Conservation (phyloP, 1,140 invertebrate genomes). For the Pogonus chalceus region DNA sequence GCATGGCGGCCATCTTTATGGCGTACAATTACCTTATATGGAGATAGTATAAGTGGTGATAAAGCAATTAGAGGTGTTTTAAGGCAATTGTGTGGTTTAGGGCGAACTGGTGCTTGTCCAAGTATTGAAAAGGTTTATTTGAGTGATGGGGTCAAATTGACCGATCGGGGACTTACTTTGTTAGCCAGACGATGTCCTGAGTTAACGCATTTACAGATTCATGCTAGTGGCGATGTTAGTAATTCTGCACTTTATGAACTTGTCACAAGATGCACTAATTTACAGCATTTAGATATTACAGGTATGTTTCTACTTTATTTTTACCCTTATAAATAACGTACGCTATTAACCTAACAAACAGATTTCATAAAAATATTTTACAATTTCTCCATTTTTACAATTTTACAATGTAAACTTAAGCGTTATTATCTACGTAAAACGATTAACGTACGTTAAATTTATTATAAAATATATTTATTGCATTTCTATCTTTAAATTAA, state of each 20-base stretch:
- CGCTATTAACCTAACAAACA: no score
- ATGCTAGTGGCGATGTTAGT: constrained; percentile 56
- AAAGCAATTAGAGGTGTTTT: constrained; percentile 54
- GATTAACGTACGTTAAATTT: no score
- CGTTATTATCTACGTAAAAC: no score
- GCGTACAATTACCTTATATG: constrained; percentile 55
- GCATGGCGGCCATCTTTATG: constrained; percentile 73
- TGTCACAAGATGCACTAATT: constrained; percentile 51
- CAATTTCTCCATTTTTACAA: no score
- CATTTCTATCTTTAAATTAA: no score
- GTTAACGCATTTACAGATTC: constrained; percentile 58
- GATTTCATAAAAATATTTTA: no score
- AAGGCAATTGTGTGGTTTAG: constrained; percentile 45
- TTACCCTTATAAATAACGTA: neutral
- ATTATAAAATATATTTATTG: no score
- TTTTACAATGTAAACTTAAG: no score
- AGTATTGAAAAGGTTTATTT: constrained; percentile 56
- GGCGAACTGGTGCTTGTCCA: constrained; percentile 46
- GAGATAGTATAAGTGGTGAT: constrained; percentile 55
- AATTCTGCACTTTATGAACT: constrained; percentile 56
- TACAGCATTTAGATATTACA: constrained; percentile 64
- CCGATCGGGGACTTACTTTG: constrained; percentile 60
- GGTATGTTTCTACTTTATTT: constrained; percentile 38
- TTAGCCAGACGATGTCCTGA: constrained; percentile 62
- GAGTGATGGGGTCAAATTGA: constrained; percentile 61